phyloP scores from a whole-genome alignment of 2,888 invertebrate species.

The Cabera pusaria region DNA sequence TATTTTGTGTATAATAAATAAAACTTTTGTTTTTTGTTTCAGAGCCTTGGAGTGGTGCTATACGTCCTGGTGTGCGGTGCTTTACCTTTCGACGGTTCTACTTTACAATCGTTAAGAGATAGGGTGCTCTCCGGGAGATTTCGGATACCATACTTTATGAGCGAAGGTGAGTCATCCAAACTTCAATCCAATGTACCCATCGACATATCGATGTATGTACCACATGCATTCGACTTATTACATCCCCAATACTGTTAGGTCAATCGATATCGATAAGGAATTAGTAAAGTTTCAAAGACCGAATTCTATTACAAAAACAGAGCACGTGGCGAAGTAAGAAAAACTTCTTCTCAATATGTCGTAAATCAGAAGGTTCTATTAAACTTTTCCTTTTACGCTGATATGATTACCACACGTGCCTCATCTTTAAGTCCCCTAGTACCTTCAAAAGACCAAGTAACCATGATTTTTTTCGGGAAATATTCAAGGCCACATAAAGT shows the following conservation, averaged over 20 bases:
- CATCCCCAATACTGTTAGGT: no score
- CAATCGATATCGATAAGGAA: no score
- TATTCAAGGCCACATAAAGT: constrained; percentile 14
- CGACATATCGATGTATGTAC: no score
- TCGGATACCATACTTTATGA: constrained; percentile 99
- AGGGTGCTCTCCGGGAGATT: constrained; percentile 97
- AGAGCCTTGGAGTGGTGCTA: constrained; percentile 98
- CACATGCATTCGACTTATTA: no score
- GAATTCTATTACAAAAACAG: constrained; percentile 10
- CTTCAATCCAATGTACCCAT: no score
- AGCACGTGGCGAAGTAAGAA: constrained; percentile 14
- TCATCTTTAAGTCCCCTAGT: constrained; percentile 7
- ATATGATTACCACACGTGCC: constrained; percentile 20
- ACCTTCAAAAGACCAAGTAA: constrained; percentile 1
- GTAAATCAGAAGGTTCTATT: constrained; percentile 17
- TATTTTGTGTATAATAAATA: neutral
- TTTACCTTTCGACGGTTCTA: constrained; percentile 97
- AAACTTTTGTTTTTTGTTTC: constrained; percentile 46
- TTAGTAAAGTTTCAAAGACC: no score
- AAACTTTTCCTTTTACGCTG: constrained; percentile 17
- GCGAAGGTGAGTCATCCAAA: constrained; percentile 95
- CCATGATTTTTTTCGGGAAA: constrained; percentile 2
- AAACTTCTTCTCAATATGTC: constrained; percentile 16
- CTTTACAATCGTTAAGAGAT: constrained; percentile 94
- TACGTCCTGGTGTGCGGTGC: constrained; percentile 98